Percentiles rank a stretch among this genome's conserved stretches.
These are phyloP conservation scores for Xyliphius kryptos DNA, from an alignment of 2,113 vertebrate genomes.

Conservation along the genomic window DNA sequence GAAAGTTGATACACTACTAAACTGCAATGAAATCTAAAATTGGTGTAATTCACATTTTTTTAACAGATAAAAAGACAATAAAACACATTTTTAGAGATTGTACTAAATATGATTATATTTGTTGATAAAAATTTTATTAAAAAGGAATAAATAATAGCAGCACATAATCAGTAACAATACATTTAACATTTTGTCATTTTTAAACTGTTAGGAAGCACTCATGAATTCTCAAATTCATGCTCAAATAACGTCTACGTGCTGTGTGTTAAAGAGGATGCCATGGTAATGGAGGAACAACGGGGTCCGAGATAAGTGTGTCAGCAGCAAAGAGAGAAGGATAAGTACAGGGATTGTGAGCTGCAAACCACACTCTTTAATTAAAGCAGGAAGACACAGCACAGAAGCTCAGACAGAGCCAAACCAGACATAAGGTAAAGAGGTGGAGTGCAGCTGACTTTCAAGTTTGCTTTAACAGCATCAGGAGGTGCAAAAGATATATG, in stretches of 20 bases:
- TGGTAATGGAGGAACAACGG: neutral
- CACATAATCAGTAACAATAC: too few relatives aligned
- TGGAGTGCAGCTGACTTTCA: slow-evolving; percentile 28
- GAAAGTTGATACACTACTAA: too few relatives aligned
- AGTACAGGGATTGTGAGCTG: slow-evolving; percentile 59
- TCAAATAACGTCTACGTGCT: neutral
- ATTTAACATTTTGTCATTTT: too few relatives aligned
- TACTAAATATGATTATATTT: too few relatives aligned
- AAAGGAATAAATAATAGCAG: too few relatives aligned
- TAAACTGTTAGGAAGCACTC: too few relatives aligned
- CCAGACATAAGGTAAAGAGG: slow-evolving; percentile 34
- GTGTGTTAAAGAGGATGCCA: neutral
- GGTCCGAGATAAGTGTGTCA: slow-evolving; percentile 30
- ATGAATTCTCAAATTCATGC: slow-evolving; percentile 6
- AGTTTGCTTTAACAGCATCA: slow-evolving; percentile 27
- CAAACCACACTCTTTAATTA: slow-evolving; percentile 63
- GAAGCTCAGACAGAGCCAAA: slow-evolving; percentile 49
- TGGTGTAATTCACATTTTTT: too few relatives aligned
- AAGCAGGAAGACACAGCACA: slow-evolving; percentile 61
- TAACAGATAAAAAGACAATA: too few relatives aligned
- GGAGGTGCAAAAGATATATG: slow-evolving; percentile 15
- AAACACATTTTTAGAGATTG: too few relatives aligned
- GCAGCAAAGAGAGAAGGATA: slow-evolving; percentile 46
- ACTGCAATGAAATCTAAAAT: too few relatives aligned
- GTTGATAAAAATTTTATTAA: too few relatives aligned